Conservation (phyloP, 2,888 invertebrate species). For the Pristionchus exspectatus region DNA sequence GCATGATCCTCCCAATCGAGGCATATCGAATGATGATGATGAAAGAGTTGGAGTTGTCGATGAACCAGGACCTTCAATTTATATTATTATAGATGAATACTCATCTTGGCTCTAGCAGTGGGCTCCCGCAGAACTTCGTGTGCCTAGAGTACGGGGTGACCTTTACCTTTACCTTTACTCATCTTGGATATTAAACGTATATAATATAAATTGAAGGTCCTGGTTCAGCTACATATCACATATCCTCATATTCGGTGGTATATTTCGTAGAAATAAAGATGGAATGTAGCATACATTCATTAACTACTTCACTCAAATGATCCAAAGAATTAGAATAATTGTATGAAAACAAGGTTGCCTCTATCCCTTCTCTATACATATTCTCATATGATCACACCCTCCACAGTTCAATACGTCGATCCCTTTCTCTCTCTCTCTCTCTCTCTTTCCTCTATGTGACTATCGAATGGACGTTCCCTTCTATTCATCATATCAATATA, state of each 20-base stretch:
- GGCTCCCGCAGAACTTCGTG: too few relatives aligned
- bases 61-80: neutral
- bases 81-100: neutral
- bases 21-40: neutral
- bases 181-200: too few relatives aligned
- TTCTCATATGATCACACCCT: neutral
- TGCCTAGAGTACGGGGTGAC: too few relatives aligned
- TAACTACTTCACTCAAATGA: neutral
- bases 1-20: neutral
- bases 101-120: too few relatives aligned
- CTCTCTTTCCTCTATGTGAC: neutral
- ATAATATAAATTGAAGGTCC: too few relatives aligned
- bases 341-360: neutral
- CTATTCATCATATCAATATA: neutral
- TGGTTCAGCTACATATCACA: too few relatives aligned
- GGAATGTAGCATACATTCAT: neutral
- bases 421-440: neutral
- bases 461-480: neutral
- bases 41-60: constrained; percentile 15
- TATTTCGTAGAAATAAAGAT: neutral
- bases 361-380: neutral
- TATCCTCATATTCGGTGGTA: neutral
- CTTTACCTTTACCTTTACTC: too few relatives aligned
- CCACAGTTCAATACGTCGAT: constrained; percentile 14
- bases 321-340: neutral